Percentiles rank a stretch among this genome's conserved stretches.
Conservation (phyloP, 2,888 invertebrate species). For the Andricus curvator region DNA sequence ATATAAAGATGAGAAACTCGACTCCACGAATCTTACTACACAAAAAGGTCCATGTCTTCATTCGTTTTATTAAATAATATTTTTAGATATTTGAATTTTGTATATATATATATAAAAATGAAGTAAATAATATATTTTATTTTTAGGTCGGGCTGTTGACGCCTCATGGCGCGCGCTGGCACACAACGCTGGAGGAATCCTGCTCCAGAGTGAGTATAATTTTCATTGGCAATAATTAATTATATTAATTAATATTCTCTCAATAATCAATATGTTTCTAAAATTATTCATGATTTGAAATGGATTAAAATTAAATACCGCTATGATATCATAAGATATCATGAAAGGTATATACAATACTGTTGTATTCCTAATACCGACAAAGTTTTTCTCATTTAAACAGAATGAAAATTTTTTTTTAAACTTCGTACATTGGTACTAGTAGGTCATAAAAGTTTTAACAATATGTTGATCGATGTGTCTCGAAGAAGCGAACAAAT, state of each 20-base stretch:
- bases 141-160: slow-evolving; percentile 81
- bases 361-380: too few relatives aligned
- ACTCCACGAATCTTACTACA: neutral
- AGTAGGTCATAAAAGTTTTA: too few relatives aligned
- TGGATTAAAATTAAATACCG: too few relatives aligned
- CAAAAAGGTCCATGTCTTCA: neutral
- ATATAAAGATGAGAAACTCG: neutral
- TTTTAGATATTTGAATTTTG: neutral
- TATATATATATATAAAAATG: neutral
- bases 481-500: too few relatives aligned
- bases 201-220: slow-evolving; percentile 85
- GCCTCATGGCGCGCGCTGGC: slow-evolving; percentile 87
- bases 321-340: too few relatives aligned
- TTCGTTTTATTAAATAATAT: neutral
- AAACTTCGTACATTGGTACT: too few relatives aligned
- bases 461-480: too few relatives aligned
- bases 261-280: neutral
- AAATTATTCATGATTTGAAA: too few relatives aligned
- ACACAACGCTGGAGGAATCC: slow-evolving; percentile 89
- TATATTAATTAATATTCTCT: neutral
- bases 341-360: too few relatives aligned
- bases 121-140: slow-evolving; percentile 15
- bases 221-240: slow-evolving; percentile 38
- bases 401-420: too few relatives aligned
- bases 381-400: too few relatives aligned